Conservation (phyloP, 2,797 vertebrate genomes). For the Macrochelys suwanniensis region DNA sequence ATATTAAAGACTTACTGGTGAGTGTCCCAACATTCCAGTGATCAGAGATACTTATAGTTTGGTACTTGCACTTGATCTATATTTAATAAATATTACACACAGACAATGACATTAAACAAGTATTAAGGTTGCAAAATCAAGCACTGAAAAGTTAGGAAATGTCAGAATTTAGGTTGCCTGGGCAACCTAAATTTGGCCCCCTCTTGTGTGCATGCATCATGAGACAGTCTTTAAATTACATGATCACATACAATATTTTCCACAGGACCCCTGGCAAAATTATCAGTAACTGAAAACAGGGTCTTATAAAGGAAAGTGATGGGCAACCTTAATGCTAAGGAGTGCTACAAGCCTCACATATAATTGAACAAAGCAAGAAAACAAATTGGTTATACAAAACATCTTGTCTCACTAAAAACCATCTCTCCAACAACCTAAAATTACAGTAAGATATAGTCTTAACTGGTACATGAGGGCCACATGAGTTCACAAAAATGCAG, state of each 20-base stretch:
- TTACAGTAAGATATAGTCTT: constrained; percentile 21
- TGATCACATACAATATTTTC: not conserved
- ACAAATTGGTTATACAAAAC: constrained; percentile 24
- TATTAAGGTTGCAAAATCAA: not conserved
- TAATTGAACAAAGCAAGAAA: constrained; percentile 25
- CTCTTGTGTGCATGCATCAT: not conserved
- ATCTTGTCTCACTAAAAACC: not conserved
- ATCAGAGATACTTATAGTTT: not conserved
- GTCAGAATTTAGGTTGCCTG: not conserved
- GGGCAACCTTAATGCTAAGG: not conserved
- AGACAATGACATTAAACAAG: not conserved
- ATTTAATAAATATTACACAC: not conserved
- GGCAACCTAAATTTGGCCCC: not conserved
- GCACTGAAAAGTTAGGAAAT: not conserved
- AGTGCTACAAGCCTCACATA: not conserved
- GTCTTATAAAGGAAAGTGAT: not conserved
- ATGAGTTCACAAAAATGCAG: not conserved
- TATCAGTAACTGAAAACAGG: not conserved
- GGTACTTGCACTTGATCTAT: constrained; percentile 11
- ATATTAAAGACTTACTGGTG: not conserved
- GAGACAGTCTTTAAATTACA: not conserved
- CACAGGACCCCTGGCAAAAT: not conserved
- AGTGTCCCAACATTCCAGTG: not conserved
- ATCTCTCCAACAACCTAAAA: not conserved
- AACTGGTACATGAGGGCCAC: not conserved